Percentiles rank a stretch among this genome's conserved stretches.
These are phyloP conservation scores for Lasaia peninsularis DNA, from an alignment of 1,140 invertebrate species.

Conservation along the genomic window DNA sequence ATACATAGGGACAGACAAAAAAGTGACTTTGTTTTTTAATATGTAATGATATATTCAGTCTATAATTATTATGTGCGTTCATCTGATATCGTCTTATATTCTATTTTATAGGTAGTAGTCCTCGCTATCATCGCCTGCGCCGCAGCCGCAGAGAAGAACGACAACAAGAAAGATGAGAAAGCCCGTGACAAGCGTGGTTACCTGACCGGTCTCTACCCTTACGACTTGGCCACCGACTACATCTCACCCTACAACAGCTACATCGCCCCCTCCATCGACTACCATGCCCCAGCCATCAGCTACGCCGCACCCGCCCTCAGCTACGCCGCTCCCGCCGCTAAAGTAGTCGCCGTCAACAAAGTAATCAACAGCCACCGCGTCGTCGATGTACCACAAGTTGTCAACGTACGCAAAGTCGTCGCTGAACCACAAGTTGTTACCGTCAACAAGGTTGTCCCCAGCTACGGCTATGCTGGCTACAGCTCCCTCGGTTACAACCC, in stretches of 20 bases:
- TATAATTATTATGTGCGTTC: no score
- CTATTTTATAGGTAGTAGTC: conserved; percentile 23
- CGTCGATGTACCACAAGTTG: conserved; percentile 43
- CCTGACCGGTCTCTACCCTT: conserved; percentile 26
- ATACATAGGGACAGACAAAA: no score
- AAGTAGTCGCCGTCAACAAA: conserved; percentile 41
- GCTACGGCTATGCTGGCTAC: conserved; percentile 3
- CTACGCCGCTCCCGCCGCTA: conserved; percentile 27
- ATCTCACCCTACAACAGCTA: conserved; percentile 16
- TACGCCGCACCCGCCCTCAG: conserved; percentile 21
- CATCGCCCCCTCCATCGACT: conserved; percentile 18
- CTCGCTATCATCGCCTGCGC: conserved; percentile 28
- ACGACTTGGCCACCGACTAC: conserved; percentile 21
- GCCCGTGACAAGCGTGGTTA: conserved; percentile 36
- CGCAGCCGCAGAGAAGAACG: conserved; percentile 10
- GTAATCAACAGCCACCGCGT: conserved; percentile 40
- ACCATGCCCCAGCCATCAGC: conserved; percentile 11
- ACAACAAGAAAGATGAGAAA: background rate
- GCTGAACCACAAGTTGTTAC: conserved; percentile 46
- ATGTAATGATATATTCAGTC: no score
- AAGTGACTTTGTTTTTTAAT: no score
- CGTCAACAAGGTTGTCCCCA: conserved; percentile 45
- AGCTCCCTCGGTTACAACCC: conserved; percentile 12
- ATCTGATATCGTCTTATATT: conserved; percentile 3
- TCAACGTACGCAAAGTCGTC: conserved; percentile 43